Conservation (phyloP, 2,888 invertebrate species). For the Tridacna gigas region DNA sequence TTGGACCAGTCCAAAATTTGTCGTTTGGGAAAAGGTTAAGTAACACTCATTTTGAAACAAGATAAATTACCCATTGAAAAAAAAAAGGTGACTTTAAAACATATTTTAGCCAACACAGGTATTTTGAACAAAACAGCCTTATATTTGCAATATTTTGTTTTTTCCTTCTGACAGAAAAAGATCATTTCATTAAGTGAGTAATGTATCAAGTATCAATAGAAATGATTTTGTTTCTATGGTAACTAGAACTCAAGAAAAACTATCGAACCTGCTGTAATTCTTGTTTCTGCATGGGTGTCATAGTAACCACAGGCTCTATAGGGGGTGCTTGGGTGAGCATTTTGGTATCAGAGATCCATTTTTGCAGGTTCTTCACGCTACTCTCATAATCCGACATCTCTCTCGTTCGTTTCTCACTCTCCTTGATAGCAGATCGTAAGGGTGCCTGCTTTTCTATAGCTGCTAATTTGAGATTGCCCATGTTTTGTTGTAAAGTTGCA, state of each 20-base stretch:
- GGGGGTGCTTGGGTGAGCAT: conserved; percentile 67
- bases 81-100: too few relatives aligned
- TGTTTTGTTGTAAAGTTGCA: conserved; percentile 73
- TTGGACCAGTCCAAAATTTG: too few relatives aligned
- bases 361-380: conserved; percentile 76
- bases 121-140: too few relatives aligned
- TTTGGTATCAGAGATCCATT: conserved; percentile 80
- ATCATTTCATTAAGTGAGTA: too few relatives aligned
- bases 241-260: background rate
- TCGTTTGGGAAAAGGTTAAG: too few relatives aligned
- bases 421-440: conserved; percentile 73
- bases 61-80: too few relatives aligned
- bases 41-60: too few relatives aligned
- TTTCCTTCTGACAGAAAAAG: too few relatives aligned
- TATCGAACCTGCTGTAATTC: conserved; percentile 72
- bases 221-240: too few relatives aligned
- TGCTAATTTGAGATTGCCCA: conserved; percentile 77
- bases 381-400: conserved; percentile 79
- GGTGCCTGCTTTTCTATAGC: conserved; percentile 76
- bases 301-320: conserved; percentile 45
- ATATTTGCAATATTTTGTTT: too few relatives aligned
- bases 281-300: conserved; percentile 67
- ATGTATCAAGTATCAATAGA: too few relatives aligned
- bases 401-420: conserved; percentile 75
- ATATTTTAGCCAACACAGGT: too few relatives aligned